Conservation (phyloP, 1,140 invertebrate species). For the Drosophila auraria region DNA sequence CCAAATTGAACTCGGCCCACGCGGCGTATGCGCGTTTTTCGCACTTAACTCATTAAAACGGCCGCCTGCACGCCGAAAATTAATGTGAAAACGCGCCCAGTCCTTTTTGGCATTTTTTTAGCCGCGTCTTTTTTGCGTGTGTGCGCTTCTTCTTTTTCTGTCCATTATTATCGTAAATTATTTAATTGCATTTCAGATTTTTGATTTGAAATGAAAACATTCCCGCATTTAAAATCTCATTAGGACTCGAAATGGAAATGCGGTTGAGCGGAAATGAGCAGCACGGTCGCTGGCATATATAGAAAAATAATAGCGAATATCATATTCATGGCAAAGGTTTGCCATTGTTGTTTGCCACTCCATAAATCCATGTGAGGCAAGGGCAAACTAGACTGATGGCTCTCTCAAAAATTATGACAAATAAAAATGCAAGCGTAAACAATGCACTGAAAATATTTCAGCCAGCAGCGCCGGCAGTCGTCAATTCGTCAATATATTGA, state of each 20-base stretch:
- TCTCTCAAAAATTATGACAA: slow-evolving; percentile 52
- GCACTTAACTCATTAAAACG: slow-evolving; percentile 76
- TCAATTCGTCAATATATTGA: slow-evolving; percentile 57
- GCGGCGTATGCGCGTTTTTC: slow-evolving; percentile 77
- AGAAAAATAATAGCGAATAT: neutral
- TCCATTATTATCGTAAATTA: slow-evolving; percentile 51
- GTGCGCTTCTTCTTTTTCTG: slow-evolving; percentile 22
- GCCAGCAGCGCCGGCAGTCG: slow-evolving; percentile 20
- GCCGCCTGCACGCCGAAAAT: slow-evolving; percentile 37
- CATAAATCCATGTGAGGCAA: slow-evolving; percentile 36
- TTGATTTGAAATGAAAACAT: slow-evolving; percentile 55
- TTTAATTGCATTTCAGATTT: slow-evolving; percentile 70
- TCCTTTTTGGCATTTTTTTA: slow-evolving; percentile 26
- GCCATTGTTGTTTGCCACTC: slow-evolving; percentile 25
- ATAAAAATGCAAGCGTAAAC: slow-evolving; percentile 48
- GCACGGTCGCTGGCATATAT: slow-evolving; percentile 7
- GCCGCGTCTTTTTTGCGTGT: slow-evolving; percentile 4
- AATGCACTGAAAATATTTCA: slow-evolving; percentile 45
- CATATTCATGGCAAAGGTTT: neutral
- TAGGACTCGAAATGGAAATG: slow-evolving; percentile 43
- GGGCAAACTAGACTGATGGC: slow-evolving; percentile 36
- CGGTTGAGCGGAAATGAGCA: slow-evolving; percentile 30
- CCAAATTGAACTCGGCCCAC: slow-evolving; percentile 46
- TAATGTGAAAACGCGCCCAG: slow-evolving; percentile 47
- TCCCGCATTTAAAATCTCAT: slow-evolving; percentile 64